Base-by-base conservation (phyloP, 1,140 invertebrate species). In the Alviniconcha marisindica region DNA sequence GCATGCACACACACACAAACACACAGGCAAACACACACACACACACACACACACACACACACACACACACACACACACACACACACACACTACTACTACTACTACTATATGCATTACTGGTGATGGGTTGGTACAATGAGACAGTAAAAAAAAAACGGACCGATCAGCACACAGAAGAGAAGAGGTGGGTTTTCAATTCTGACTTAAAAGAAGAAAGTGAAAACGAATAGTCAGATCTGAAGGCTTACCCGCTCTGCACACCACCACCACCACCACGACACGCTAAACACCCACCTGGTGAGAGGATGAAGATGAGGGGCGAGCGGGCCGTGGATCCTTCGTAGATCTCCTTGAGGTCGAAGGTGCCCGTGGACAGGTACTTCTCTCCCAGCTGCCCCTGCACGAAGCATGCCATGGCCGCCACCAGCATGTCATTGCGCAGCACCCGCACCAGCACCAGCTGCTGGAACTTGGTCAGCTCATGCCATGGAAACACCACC, bases 321-420 rank as follows among this genome's bases (percentile, higher is more conserved):
- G 90, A 90, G 69, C 90, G 89, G 2, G 91, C 89, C 0, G 87
- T 86, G 0, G 91, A 92, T 51, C 92, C 92, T 48, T 90, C 84
- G 81, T 90, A 93, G 38, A 93, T 88, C 82, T 93, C 91, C 71
- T 90, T 90, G n/a, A 93, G 87, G 81, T 92, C 90, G 90, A 91
- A 92, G 15, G 87, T 77, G 3, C 90, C 89, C 12, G 90, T 88
- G 12, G 90, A 89, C n/a, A 91, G 84, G 80, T 91, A 93, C 36
- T 83, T 88, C 24, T 74, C 77, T 36, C 91, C 91, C 51, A 93
- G 85, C 71, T 90, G 91, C 36, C 91, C 87, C 38, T 88, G 76
- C 7, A 93, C 88, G 88, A 92, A 93, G 42, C 84, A 76, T n/a
- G 81, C 83, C 48, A 90, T 85, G 33, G 90, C 88, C 33, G 89